These are phyloP conservation scores for Zaprionus capensis DNA, from an alignment of 1,140 invertebrate species.

Conservation along the genomic window DNA sequence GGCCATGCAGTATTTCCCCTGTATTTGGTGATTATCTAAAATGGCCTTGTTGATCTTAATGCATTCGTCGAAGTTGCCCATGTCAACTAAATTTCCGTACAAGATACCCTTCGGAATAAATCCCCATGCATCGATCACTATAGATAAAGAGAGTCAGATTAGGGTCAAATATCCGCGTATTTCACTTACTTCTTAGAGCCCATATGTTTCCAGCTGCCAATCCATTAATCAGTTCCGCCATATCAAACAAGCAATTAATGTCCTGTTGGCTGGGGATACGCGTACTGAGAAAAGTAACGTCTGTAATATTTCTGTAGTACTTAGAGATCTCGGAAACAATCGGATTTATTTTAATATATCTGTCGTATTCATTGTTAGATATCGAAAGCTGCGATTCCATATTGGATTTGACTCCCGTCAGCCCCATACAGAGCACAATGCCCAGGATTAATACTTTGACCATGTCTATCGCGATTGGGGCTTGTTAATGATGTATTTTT, in stretches of 20 bases:
- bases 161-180: background rate
- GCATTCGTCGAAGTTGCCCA: slow-evolving; percentile 50
- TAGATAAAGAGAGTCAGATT: background rate
- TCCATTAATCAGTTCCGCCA: background rate
- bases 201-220: background rate
- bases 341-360: background rate
- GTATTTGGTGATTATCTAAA: slow-evolving; percentile 14
- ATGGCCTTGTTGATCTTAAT: slow-evolving; percentile 12
- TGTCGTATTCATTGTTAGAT: background rate
- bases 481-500: slow-evolving; percentile 5
- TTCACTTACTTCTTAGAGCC: slow-evolving; percentile 38
- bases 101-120: slow-evolving; percentile 39
- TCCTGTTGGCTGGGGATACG: slow-evolving; percentile 11
- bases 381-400: background rate
- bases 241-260: slow-evolving; percentile 8
- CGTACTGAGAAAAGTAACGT: background rate
- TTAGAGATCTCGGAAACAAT: slow-evolving; percentile 13
- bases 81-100: slow-evolving; percentile 31
- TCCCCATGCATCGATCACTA: slow-evolving; percentile 68
- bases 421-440: background rate
- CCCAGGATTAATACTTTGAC: slow-evolving; percentile 17
- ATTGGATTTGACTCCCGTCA: background rate
- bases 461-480: slow-evolving; percentile 7
- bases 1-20: slow-evolving; percentile 55
- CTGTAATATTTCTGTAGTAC: slow-evolving; percentile 7